These are phyloP conservation scores for Chloropsis cyanopogon DNA, from an alignment of 2,113 vertebrate genomes.

Conservation along the genomic window DNA sequence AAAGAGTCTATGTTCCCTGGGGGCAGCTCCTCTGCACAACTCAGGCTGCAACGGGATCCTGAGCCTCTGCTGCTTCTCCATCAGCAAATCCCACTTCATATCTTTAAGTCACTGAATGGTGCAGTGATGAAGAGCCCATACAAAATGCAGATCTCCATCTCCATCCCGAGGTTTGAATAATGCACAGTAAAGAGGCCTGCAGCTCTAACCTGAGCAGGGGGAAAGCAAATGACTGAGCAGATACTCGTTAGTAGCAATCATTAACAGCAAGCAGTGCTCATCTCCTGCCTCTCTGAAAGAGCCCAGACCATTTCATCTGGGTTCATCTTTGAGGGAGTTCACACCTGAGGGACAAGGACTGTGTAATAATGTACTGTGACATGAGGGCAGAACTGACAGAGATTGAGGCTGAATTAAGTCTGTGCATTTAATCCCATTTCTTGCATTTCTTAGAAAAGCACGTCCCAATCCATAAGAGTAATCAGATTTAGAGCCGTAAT, in stretches of 20 bases:
- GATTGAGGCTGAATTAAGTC: neutral
- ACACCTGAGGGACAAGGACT: neutral
- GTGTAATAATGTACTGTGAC: neutral
- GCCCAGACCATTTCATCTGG: neutral
- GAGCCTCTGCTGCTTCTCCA: neutral
- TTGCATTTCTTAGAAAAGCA: neutral
- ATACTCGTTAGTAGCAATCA: accelerated
- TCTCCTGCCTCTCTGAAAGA: neutral
- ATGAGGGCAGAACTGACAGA: neutral
- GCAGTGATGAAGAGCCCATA: neutral
- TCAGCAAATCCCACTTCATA: neutral
- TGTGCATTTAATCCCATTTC: neutral
- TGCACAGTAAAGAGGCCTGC: neutral
- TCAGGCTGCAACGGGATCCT: neutral
- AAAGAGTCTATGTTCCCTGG: neutral
- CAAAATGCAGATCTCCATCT: neutral
- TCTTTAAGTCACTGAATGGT: neutral
- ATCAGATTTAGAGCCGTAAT: neutral
- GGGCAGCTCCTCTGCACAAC: neutral
- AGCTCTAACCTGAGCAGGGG: neutral
- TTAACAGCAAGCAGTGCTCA: neutral
- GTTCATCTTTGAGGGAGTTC: neutral
- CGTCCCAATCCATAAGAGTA: neutral
- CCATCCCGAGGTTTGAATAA: neutral
- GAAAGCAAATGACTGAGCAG: neutral